Evolutionary conservation across 2,797 vertebrate genomes (phyloP).

Genomic region (Bovichtus diacanthus): DNA sequence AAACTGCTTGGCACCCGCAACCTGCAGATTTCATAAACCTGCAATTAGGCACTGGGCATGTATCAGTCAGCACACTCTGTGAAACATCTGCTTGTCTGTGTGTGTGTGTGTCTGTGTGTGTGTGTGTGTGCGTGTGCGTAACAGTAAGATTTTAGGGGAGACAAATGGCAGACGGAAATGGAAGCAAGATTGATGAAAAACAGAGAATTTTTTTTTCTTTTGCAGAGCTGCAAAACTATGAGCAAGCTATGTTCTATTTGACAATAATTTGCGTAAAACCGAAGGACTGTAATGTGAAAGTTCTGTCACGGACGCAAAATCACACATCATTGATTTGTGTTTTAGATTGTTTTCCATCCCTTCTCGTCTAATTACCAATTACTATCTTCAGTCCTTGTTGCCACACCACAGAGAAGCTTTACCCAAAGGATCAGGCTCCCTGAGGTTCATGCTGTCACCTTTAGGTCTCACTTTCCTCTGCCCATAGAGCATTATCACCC

Average conservation of each 20-base stretch:
- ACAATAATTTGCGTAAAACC: background rate
- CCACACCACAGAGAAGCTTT: background rate
- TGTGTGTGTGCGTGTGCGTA: conserved; percentile 15
- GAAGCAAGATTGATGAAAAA: conserved; percentile 25
- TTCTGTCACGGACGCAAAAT: background rate
- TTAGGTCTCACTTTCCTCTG: background rate
- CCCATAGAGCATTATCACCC: too few relatives aligned
- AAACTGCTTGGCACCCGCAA: conserved; percentile 77
- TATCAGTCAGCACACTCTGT: conserved; percentile 73
- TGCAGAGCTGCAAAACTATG: conserved; percentile 15
- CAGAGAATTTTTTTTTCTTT: conserved; percentile 20
- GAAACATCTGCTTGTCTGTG: conserved; percentile 74
- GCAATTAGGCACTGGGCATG: conserved; percentile 81
- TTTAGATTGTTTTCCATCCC: background rate
- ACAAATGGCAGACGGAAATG: conserved; percentile 25
- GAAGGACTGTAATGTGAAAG: background rate
- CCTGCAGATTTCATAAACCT: conserved; percentile 80
- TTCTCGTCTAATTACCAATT: background rate
- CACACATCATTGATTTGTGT: background rate
- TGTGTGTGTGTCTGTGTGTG: conserved; percentile 28
- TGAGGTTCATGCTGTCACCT: background rate
- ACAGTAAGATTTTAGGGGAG: conserved; percentile 5
- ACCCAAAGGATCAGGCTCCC: background rate
- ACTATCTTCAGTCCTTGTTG: background rate
- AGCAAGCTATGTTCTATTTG: background rate